These are phyloP conservation scores for Malachius bipustulatus DNA, from an alignment of 2,888 invertebrate species.

Conservation along the genomic window DNA sequence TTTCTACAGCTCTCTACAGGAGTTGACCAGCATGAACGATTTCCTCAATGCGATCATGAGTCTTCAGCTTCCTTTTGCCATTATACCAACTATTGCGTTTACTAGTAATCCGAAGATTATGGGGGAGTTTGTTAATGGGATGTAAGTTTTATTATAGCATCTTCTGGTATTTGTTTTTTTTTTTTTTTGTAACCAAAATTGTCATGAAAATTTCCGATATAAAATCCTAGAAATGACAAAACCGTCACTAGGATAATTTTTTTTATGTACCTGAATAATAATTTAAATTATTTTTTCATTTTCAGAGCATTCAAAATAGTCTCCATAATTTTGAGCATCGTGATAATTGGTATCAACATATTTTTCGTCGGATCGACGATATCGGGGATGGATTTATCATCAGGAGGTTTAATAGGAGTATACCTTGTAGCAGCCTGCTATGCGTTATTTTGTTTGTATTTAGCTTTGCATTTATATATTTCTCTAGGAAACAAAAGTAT, in stretches of 20 bases:
- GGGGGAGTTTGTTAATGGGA: conserved; percentile 71
- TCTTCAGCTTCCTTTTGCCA: conserved; percentile 77
- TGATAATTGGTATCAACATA: conserved; percentile 65
- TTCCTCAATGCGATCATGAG: conserved; percentile 76
- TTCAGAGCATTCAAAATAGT: conserved; percentile 53
- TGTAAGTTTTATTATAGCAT: too few relatives aligned
- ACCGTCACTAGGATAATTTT: too few relatives aligned
- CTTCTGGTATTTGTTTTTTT: too few relatives aligned
- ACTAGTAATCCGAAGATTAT: conserved; percentile 65
- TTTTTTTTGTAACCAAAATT: too few relatives aligned
- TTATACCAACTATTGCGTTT: conserved; percentile 74
- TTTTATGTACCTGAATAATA: too few relatives aligned
- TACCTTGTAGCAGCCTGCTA: conserved; percentile 19
- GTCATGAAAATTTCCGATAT: too few relatives aligned
- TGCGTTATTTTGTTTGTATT: conserved; percentile 21
- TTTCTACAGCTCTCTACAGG: conserved; percentile 50
- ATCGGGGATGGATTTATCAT: conserved; percentile 31
- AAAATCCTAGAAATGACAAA: too few relatives aligned
- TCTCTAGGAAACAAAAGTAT: conserved; percentile 21
- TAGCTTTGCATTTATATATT: conserved; percentile 22
- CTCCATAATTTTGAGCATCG: conserved; percentile 48
- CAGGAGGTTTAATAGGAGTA: conserved; percentile 15
- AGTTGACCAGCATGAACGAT: conserved; percentile 70
- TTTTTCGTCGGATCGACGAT: conserved; percentile 60
- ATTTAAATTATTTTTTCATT: conserved; percentile 23